Percentiles rank a stretch among this genome's conserved stretches.
These are phyloP conservation scores for Stenoptilia bipunctidactyla DNA, from an alignment of 2,888 invertebrate genomes.

Conservation along the genomic window DNA sequence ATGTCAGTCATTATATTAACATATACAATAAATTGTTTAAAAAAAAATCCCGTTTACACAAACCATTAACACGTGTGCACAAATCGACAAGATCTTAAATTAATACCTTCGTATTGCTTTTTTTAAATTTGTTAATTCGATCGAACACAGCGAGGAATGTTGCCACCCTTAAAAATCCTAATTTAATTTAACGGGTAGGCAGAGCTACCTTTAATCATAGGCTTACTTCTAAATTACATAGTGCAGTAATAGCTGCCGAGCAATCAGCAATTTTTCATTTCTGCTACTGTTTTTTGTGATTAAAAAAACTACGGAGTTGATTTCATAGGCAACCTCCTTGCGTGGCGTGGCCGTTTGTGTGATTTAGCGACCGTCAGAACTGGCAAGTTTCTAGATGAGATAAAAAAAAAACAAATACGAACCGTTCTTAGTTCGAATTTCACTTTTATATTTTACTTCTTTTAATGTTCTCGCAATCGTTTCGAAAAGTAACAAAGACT, in stretches of 20 bases:
- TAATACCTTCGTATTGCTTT: slow-evolving; percentile 44
- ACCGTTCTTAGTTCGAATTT: too few species aligned
- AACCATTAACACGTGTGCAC: slow-evolving; percentile 54
- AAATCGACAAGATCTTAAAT: slow-evolving; percentile 53
- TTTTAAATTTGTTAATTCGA: slow-evolving; percentile 26
- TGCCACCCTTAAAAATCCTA: slow-evolving; percentile 64
- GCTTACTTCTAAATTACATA: slow-evolving; percentile 61
- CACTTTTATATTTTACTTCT: too few species aligned
- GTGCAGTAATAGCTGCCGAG: slow-evolving; percentile 57
- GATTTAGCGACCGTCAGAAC: too few species aligned
- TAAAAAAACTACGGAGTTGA: slow-evolving; percentile 25
- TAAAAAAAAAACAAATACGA: too few species aligned
- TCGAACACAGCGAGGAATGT: slow-evolving; percentile 37
- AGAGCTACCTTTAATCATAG: slow-evolving; percentile 64
- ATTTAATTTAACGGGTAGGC: slow-evolving; percentile 72
- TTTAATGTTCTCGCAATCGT: too few species aligned
- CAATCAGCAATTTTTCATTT: slow-evolving; percentile 68
- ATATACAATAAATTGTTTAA: too few species aligned
- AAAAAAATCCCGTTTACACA: slow-evolving; percentile 34
- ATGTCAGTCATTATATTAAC: too few species aligned
- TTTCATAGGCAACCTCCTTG: too few species aligned
- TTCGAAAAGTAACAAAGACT: too few species aligned
- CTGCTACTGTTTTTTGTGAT: slow-evolving; percentile 55
- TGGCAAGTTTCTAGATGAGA: too few species aligned
- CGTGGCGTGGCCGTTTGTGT: too few species aligned